Base-by-base conservation (phyloP, 2,797 vertebrate species). In the Schizopygopsis pylzovi region DNA sequence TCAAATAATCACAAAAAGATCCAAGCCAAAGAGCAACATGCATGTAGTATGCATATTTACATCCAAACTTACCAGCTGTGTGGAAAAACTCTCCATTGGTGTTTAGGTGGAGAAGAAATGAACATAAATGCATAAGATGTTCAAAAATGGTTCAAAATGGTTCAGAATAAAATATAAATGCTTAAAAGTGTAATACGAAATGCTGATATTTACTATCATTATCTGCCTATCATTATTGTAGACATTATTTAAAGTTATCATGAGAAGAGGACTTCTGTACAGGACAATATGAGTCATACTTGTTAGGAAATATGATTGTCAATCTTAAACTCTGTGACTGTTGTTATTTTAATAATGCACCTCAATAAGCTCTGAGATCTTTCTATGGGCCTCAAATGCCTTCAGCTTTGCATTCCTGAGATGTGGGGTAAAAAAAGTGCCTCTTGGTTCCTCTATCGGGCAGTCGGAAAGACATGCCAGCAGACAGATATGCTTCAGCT, bases 401-500 rank as follows among this genome's bases (percentile, higher is more conserved):
- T 77, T 79, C 49, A 33, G 65, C 41, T 28, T 73, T 20, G 65
- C 84, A 87, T 87, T 86, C 54, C 82, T 83, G 18, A 85, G 54
- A 59, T 12, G 13, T 77, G 25, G 18, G 43, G 43, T 63, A 1
- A 86, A 82, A 86, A 82, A 79, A 59, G 41, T 22, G 13, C 73
- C 33, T 20, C 41, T 54, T 61, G 25, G 56, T 78, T 82, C 77
- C 78, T 63, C 70, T 88, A 96, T 96, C 92, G 94, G 95, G 95
- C 93, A n/a, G 95, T 94, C 90, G 87, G 87, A 90, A 91, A 92
- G 92, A 96, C 93, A 93, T 96, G 92, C 88, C 89, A 88, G 90
- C 91, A 92, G 92, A 94, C 93, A 92, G 93, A 96, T 93, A 92
- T 68, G 92, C 89, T 89, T 92, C 94, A 93, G 92, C 92, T 93